Evolutionary conservation across 2,113 vertebrate genomes (phyloP).

Genomic region (Seriola aureovittata): DNA sequence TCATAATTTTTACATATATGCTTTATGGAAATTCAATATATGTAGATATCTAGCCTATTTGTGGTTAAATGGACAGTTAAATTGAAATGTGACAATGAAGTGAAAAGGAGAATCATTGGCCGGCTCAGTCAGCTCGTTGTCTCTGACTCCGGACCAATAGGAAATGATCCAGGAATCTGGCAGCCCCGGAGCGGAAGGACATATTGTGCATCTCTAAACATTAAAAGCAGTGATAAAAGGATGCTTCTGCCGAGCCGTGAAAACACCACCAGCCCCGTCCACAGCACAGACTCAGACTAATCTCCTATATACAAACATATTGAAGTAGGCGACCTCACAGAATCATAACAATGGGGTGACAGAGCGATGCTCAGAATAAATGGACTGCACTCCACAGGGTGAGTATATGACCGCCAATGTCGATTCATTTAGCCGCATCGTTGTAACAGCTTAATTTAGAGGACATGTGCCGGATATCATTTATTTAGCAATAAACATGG

Average conservation of each 20-base stretch:
- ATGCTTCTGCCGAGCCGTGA: background rate
- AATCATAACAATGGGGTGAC: background rate
- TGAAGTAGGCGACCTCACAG: too few species aligned
- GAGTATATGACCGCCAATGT: background rate
- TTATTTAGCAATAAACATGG: background rate
- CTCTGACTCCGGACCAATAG: conserved; percentile 49
- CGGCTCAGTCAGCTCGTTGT: conserved; percentile 15
- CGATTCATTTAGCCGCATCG: background rate
- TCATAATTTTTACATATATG: too few species aligned
- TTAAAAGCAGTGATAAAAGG: background rate
- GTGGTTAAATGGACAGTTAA: too few species aligned
- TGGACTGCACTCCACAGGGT: conserved; percentile 6
- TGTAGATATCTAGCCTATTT: too few species aligned
- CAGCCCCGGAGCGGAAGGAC: conserved; percentile 44
- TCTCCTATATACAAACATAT: background rate
- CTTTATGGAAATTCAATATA: too few species aligned
- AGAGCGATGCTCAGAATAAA: background rate
- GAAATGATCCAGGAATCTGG: conserved; percentile 42
- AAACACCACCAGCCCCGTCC: background rate
- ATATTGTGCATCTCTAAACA: conserved; percentile 9
- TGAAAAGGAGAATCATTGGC: conserved; percentile 19
- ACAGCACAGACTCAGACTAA: background rate
- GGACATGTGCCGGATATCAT: background rate
- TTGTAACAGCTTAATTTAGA: too few species aligned
- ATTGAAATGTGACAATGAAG: too few species aligned